phyloP scores from a whole-genome alignment of 2,113 vertebrate genomes.

The human (Homo sapiens) region GRCh38 chr2:25339001-25339500 shows the following conservation, averaged over 20 bases:
- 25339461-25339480: neutral
- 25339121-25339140: neutral
- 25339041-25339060: neutral
- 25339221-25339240: constrained; percentile 54
- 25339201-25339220: constrained; percentile 54
- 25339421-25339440: neutral
- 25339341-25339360: neutral
- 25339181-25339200: constrained; percentile 50
- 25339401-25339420: neutral
- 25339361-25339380: neutral
- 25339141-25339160: neutral
- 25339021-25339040: neutral
- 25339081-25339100: neutral
- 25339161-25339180: neutral
- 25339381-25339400: constrained; percentile 37
- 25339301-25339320: neutral
- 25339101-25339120: neutral
- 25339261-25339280: constrained; percentile 66
- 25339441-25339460: neutral
- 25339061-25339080: neutral
- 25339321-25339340: neutral
- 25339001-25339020: neutral
- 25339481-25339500: neutral
- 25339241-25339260: constrained; percentile 28
- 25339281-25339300: constrained; percentile 59